Percentiles rank a stretch among this genome's conserved stretches.
These are phyloP conservation scores for Trichosurus vulpecula DNA, from an alignment of 2,797 vertebrate species.

Conservation along the genomic window DNA sequence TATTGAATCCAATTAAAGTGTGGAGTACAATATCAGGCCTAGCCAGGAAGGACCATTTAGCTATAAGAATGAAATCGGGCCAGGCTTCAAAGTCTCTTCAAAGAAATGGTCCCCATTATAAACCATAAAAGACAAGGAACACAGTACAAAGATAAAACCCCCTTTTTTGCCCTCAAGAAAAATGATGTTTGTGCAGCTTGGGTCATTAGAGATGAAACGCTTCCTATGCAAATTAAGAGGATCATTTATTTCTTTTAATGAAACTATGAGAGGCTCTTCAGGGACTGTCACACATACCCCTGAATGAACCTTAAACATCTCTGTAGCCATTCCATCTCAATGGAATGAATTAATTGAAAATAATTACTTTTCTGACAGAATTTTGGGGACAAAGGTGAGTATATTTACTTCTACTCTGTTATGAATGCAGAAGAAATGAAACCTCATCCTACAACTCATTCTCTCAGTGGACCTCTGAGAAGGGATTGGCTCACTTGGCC, in stretches of 20 bases:
- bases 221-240: background rate
- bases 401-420: background rate
- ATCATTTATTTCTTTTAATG: slow-evolving; percentile 40
- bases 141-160: background rate
- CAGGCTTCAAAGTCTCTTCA: slow-evolving; percentile 59
- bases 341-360: slow-evolving; percentile 10
- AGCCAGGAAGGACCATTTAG: slow-evolving; percentile 34
- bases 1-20: slow-evolving; percentile 70
- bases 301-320: background rate
- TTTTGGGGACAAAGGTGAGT: background rate
- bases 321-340: background rate
- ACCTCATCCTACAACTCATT: background rate
- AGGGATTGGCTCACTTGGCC: background rate
- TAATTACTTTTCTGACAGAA: slow-evolving; percentile 1
- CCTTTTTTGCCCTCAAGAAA: slow-evolving; percentile 44
- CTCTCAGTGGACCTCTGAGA: background rate
- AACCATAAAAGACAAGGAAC: slow-evolving; percentile 31
- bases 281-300: background rate
- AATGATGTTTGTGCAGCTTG: background rate
- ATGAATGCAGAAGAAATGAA: background rate
- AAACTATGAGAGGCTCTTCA: slow-evolving; percentile 30
- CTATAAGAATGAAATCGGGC: slow-evolving; percentile 58
- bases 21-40: slow-evolving; percentile 32
- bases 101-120: slow-evolving; percentile 34
- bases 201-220: slow-evolving; percentile 44